Evolutionary conservation across 2,113 vertebrate genomes (phyloP).

Genomic region (Prochilodus magdalenae): DNA sequence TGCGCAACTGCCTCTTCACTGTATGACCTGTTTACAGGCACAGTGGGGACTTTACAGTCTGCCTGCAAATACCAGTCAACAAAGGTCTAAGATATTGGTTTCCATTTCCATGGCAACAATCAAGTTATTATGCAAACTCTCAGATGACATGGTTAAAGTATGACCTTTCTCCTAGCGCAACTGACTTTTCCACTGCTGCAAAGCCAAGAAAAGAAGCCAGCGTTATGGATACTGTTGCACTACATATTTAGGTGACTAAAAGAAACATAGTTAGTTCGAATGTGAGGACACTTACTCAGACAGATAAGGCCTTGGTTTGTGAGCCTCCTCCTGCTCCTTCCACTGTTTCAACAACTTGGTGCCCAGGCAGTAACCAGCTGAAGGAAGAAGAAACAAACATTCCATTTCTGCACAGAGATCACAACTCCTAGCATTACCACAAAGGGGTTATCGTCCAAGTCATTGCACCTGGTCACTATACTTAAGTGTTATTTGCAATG

Average conservation of each 20-base stretch:
- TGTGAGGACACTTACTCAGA: constrained; percentile 79
- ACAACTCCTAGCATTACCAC: neutral
- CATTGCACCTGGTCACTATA: too few species aligned
- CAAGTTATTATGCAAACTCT: constrained; percentile 1
- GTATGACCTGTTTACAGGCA: constrained; percentile 49
- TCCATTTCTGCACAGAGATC: neutral
- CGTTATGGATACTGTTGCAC: neutral
- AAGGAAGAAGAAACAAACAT: constrained; percentile 56
- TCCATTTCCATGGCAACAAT: constrained; percentile 30
- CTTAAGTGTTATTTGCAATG: too few species aligned
- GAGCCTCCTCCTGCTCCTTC: constrained; percentile 56
- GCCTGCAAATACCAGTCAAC: neutral
- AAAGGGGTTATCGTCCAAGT: neutral
- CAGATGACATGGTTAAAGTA: constrained; percentile 1
- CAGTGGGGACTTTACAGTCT: constrained; percentile 22
- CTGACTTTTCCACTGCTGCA: constrained; percentile 10
- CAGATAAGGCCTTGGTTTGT: constrained; percentile 61
- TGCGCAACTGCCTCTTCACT: constrained; percentile 17
- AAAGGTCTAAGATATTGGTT: constrained; percentile 2
- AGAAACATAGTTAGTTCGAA: neutral
- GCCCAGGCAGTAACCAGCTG: constrained; percentile 81
- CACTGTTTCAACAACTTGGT: constrained; percentile 61
- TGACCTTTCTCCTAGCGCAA: constrained; percentile 8
- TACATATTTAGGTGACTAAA: neutral
- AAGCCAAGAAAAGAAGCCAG: neutral